Evolutionary conservation across 2,797 vertebrate genomes (phyloP), one percentile per base, ranked within the genome.

Genomic region (Salmo trutta): DNA sequence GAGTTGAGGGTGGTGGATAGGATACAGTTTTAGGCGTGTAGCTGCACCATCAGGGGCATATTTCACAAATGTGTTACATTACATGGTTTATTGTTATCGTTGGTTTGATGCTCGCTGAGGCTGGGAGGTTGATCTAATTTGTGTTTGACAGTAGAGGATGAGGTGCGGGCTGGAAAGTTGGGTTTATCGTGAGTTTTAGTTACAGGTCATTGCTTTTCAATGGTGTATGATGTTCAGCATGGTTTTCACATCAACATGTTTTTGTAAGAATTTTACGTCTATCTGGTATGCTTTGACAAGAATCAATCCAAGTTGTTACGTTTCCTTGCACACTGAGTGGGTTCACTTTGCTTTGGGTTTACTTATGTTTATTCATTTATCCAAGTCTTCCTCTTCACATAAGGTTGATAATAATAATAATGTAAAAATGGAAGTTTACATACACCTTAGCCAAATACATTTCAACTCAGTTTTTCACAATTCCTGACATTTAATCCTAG

Each of bases 11-110:
- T 47, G 10, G 10, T 47, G 41, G 41, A 47, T 47, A 47, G 41
- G 41, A 47, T 12, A 47, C 10, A 47, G 78, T 81, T 86, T 33
- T 86, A 88, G 33, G 64, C 71, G 36, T 71, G 4, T 16, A 72
- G 14, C 76, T 10, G 19, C 71, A 47, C 41, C 3, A 3, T 47
- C 10, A 14, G 41, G 10, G 41, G 0, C 41, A 47, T 56, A 19
- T 19, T 56, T 56, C 19, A 56, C 5, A 56, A 56, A 19, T 56
- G 53, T 56, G 15, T 56, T 19, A 16, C 16, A 6, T 19, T 19
- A 2, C 15, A 6, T 56, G 53, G 53, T 3, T 47, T 47, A 47
- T 47, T 47, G 41, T 47, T 47, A 47, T 47, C 3, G 3, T 47
- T 47, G 41, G 10, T 47, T 47, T 12, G 41, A 47, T 12, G 10